Evolutionary conservation across 2,113 vertebrate species (phyloP).

Genomic region (Laterallus jamaicensis): DNA sequence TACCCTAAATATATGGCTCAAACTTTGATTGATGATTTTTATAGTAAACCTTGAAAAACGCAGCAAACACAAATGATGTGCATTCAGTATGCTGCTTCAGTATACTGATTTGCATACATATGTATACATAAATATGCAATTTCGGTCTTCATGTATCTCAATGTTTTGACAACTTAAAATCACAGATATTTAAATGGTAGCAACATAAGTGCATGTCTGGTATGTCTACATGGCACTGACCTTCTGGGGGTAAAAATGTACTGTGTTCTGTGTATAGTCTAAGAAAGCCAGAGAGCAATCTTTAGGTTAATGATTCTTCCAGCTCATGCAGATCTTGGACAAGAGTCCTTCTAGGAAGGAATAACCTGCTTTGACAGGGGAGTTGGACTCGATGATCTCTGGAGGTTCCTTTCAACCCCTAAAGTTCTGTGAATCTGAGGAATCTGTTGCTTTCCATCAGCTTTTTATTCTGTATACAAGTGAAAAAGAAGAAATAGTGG

Average conservation of each 20-base stretch:
- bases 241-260: neutral
- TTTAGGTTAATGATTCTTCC: neutral
- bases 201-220: neutral
- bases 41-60: neutral
- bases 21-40: neutral
- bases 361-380: no score
- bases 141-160: neutral
- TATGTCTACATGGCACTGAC: neutral
- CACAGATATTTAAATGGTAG: neutral
- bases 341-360: neutral
- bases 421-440: no score
- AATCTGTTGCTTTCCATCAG: neutral
- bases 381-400: no score
- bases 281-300: neutral
- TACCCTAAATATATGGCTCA: neutral
- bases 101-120: neutral
- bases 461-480: neutral
- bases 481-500: neutral
- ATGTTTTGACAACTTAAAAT: neutral
- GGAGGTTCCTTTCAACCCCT: no score
- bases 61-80: neutral
- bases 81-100: neutral
- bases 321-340: neutral
- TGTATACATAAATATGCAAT: neutral
- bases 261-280: fast-evolving